Evolutionary conservation across 2,797 vertebrate genomes (phyloP), one percentile per base, ranked within the genome.

Genomic region (Propithecus deckenii): DNA sequence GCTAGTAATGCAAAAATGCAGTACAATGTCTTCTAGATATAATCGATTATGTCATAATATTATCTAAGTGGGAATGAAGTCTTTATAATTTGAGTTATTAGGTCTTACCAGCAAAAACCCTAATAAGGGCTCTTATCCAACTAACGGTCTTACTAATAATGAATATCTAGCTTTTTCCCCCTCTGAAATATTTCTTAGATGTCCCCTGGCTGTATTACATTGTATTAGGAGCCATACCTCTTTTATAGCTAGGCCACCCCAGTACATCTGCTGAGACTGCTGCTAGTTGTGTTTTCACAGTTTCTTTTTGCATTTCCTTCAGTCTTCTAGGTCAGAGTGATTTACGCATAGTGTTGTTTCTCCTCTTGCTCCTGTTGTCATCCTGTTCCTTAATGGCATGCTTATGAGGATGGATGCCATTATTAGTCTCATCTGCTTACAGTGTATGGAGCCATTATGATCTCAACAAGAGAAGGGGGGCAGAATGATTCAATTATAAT

Each of bases 401-500:
- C 91, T 98, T 98, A 94, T 97, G 97, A 97, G 80, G 63, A 97
- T 96, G 79, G 76, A 97, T 98, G 96, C 43, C 97, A 65, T 98
- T 98, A 96, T 93, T 98, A 98, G 93, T 95, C 61, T 96, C 97
- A 88, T 83, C 94, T 96, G 94, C 94, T 98, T 98, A 89, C 89
- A 96, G 94, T 61, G n/a, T 61, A 90, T 89, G 65, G 95, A 96
- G 57, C 35, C 92, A 97, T 98, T 98, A 97, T 95, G 85, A 93
- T 97, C 88, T 95, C 91, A 84, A 72, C 96, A 83, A 76, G 98
- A 75, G 20, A 98, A 97, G 93, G 61, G 79, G 50, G 98, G 52
- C 50, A 57, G 69, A 97, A 92, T 98, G 94, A 97, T 98, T 97
- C 94, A 98, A 89, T 97, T 95, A 78, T 89, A 97, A 96, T 35